These are phyloP conservation scores for Lontra canadensis DNA, from an alignment of 2,113 vertebrate species.

Conservation along the genomic window DNA sequence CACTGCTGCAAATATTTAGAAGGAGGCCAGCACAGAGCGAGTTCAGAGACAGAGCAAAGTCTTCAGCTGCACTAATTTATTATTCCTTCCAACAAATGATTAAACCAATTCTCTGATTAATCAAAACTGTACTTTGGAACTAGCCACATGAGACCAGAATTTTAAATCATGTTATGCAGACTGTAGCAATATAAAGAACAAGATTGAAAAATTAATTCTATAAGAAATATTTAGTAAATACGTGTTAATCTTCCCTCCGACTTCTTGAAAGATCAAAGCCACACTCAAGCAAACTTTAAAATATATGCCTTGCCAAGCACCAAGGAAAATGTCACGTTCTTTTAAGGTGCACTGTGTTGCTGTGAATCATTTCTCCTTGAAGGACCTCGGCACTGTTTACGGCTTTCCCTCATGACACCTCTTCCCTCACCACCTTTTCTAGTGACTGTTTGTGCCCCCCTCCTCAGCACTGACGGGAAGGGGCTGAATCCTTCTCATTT, in stretches of 20 bases:
- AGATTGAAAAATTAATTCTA: conserved; percentile 75
- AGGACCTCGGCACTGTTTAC: not conserved
- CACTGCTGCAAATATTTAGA: conserved; percentile 57
- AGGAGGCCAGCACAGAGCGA: conserved; percentile 35
- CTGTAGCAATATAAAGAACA: conserved; percentile 64
- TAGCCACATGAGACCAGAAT: conserved; percentile 77
- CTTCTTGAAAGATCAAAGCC: conserved; percentile 60
- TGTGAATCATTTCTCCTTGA: conserved; percentile 6
- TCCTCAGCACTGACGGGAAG: not conserved
- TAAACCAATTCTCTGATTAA: conserved; percentile 85
- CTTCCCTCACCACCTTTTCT: not conserved
- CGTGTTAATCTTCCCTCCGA: conserved; percentile 66
- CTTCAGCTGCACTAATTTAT: conserved; percentile 78
- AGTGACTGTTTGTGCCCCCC: rapidly evolving
- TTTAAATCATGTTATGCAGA: conserved; percentile 71
- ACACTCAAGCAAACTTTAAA: conserved; percentile 47
- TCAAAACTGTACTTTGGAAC: conserved; percentile 79
- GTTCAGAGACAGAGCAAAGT: conserved; percentile 56
- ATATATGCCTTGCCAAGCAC: not conserved
- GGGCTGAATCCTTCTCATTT: not conserved
- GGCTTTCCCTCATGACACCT: not conserved
- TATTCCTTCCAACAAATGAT: conserved; percentile 82
- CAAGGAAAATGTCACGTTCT: conserved; percentile 46
- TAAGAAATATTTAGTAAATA: conserved; percentile 83
- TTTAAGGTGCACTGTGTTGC: not conserved